Conservation (phyloP, 1,140 invertebrate species). For the Bombus ignitus region DNA sequence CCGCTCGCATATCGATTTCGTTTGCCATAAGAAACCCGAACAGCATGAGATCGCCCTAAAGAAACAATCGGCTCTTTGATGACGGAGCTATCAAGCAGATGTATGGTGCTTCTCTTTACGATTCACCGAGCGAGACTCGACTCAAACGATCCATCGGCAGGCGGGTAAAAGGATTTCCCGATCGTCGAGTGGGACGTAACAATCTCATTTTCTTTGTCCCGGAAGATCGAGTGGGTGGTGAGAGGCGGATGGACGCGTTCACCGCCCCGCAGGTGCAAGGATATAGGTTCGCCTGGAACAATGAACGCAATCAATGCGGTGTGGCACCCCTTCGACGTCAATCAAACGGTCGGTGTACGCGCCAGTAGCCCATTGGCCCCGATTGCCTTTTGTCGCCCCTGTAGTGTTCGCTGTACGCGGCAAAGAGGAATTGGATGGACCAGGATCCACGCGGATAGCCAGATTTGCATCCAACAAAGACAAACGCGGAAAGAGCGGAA, state of each 20-base stretch:
- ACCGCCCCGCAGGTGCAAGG: constrained; percentile 58
- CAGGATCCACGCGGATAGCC: constrained; percentile 5
- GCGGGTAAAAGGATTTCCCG: constrained; percentile 13
- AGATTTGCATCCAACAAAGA: not conserved
- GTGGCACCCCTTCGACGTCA: constrained; percentile 73
- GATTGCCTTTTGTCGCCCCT: constrained; percentile 75
- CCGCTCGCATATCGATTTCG: not conserved
- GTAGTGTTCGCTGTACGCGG: constrained; percentile 53
- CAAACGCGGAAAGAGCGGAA: not conserved
- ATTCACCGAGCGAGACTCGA: not conserved
- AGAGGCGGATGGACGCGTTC: constrained; percentile 16
- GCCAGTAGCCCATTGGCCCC: constrained; percentile 73
- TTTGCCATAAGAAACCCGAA: not conserved
- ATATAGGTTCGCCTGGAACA: constrained; percentile 71
- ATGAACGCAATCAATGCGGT: constrained; percentile 79
- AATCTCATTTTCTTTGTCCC: constrained; percentile 45
- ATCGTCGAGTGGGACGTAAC: constrained; percentile 24
- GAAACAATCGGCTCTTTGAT: constrained; percentile 7
- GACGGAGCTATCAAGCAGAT: not conserved
- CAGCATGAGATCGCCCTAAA: not conserved
- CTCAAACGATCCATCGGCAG: not conserved
- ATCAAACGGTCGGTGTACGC: constrained; percentile 74
- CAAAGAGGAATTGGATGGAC: constrained; percentile 36
- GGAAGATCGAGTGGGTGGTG: not conserved
- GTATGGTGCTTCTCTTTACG: constrained; percentile 26